Evolutionary conservation across 2,113 vertebrate genomes (phyloP).

Genomic region (Dinomys branickii): DNA sequence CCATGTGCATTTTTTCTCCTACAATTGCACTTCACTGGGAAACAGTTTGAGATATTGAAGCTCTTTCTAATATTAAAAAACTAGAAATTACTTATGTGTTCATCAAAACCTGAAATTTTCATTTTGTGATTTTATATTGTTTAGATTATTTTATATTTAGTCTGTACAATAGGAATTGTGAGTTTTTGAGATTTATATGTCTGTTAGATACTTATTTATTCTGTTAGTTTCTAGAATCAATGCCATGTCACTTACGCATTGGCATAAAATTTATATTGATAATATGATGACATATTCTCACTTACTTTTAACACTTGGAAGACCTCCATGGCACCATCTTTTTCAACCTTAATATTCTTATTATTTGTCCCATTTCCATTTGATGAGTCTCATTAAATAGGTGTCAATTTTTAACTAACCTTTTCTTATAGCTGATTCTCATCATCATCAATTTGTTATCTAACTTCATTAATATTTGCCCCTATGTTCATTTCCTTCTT

Average conservation of each 20-base stretch:
- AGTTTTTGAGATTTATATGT: background rate
- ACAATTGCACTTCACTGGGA: background rate
- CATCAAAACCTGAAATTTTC: background rate
- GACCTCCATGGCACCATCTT: background rate
- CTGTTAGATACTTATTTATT: background rate
- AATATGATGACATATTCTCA: background rate
- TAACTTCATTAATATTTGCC: background rate
- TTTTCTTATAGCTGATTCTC: background rate
- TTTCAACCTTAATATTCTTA: background rate
- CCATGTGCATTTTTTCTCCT: background rate
- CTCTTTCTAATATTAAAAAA: background rate
- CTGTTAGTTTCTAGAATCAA: background rate
- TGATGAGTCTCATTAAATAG: background rate
- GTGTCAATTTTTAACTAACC: background rate
- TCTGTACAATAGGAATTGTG: background rate
- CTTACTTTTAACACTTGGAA: background rate
- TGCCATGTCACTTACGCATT: background rate
- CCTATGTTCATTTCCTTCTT: background rate
- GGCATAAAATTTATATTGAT: background rate
- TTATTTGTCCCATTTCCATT: background rate
- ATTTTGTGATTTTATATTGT: background rate
- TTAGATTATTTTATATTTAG: constrained; percentile 6
- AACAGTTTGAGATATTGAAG: background rate
- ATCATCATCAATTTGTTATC: background rate
- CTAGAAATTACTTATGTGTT: background rate